These are phyloP conservation scores for Tamias sibiricus DNA, from an alignment of 2,113 vertebrate species.

Conservation along the genomic window DNA sequence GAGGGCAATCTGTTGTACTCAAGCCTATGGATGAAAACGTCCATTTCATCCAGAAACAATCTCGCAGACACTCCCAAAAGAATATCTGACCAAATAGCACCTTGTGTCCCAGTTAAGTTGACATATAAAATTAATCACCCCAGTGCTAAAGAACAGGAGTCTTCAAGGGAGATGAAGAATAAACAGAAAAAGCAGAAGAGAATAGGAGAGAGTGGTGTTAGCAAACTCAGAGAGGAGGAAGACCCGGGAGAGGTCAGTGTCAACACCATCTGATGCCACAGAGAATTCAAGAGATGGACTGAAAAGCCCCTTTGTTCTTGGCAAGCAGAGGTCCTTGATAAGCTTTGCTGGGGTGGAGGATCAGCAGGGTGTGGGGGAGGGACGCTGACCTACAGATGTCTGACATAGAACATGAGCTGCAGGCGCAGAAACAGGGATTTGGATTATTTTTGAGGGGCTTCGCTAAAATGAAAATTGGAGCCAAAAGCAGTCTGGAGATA, in stretches of 20 bases:
- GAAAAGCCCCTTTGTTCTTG: too few relatives aligned
- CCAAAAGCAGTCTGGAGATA: neutral
- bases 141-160: neutral
- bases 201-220: neutral
- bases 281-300: neutral
- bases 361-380: neutral
- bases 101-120: neutral
- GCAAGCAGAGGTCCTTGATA: neutral
- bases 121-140: neutral
- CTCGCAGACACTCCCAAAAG: neutral
- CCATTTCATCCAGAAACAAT: neutral
- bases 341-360: neutral
- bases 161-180: neutral
- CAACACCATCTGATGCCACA: neutral
- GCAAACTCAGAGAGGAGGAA: neutral
- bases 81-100: neutral
- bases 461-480: neutral
- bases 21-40: neutral
- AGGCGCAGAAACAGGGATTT: neutral
- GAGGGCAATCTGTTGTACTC: neutral
- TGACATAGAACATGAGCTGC: neutral
- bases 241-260: neutral
- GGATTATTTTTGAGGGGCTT: neutral
- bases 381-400: neutral
- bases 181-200: neutral